These are phyloP conservation scores for Gouania willdenowi DNA, from an alignment of 2,797 vertebrate species.

Conservation along the genomic window DNA sequence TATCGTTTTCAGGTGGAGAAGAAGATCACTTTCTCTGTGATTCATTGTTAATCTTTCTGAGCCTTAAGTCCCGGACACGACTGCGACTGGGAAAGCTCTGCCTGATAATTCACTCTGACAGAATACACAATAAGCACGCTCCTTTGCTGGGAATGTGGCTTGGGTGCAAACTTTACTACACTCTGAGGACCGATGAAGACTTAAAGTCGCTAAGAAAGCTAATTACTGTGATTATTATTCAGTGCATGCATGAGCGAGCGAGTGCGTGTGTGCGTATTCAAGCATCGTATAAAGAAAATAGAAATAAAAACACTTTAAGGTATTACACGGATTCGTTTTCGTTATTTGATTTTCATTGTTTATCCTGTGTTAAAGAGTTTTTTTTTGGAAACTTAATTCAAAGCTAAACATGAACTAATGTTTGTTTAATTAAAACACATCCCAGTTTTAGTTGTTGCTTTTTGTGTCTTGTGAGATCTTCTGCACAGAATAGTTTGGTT, in stretches of 20 bases:
- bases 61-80: conserved; percentile 3
- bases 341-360: background rate
- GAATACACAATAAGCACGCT: conserved; percentile 55
- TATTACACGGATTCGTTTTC: too few species aligned
- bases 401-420: too few species aligned
- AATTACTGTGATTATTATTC: conserved; percentile 66
- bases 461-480: background rate
- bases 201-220: conserved; percentile 64
- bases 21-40: conserved; percentile 7
- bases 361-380: too few species aligned
- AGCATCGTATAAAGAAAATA: background rate
- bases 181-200: conserved; percentile 58
- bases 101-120: conserved; percentile 19
- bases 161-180: conserved; percentile 51
- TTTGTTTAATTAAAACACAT: too few species aligned
- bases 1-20: conserved; percentile 12
- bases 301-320: too few species aligned
- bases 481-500: background rate
- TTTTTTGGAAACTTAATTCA: too few species aligned
- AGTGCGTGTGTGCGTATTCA: conserved; percentile 12
- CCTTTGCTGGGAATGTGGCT: conserved; percentile 53
- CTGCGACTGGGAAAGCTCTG: conserved; percentile 9
- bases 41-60: conserved; percentile 15
- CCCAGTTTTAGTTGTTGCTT: too few species aligned
- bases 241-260: conserved; percentile 10